phyloP scores from a whole-genome alignment of 2,888 invertebrate species.

The Rhagonycha lutea region DNA sequence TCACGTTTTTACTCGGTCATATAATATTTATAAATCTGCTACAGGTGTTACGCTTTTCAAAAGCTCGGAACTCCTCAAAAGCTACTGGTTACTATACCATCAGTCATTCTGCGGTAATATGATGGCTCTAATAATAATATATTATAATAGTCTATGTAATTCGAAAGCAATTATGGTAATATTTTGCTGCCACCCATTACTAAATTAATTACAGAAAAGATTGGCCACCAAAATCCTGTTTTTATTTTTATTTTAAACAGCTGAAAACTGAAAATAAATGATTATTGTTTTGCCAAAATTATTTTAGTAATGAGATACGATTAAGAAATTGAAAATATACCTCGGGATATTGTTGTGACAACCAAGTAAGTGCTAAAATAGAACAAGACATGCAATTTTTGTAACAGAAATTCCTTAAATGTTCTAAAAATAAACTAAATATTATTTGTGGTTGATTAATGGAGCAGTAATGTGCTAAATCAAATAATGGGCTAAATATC shows the following conservation, averaged over 20 bases:
- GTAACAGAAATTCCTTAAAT: neutral
- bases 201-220: conserved; percentile 5
- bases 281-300: conserved; percentile 19
- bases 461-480: too few relatives aligned
- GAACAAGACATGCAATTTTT: neutral
- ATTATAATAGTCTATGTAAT: neutral
- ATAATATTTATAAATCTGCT: neutral
- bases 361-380: neutral
- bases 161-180: neutral
- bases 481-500: too few relatives aligned
- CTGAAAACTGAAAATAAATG: conserved; percentile 19
- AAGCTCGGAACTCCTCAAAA: neutral
- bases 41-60: neutral
- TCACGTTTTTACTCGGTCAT: neutral
- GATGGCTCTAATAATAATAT: neutral
- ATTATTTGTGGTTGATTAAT: neutral
- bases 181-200: neutral
- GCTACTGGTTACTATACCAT: neutral
- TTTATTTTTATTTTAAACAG: conserved; percentile 24
- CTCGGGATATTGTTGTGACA: neutral
- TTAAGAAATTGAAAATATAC: neutral
- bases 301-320: neutral
- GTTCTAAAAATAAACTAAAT: neutral
- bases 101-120: neutral
- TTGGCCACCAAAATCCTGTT: conserved; percentile 8